Evolutionary conservation across 2,797 vertebrate genomes (phyloP), one percentile per base, ranked within the genome.

Genomic region (Poecile montanus): DNA sequence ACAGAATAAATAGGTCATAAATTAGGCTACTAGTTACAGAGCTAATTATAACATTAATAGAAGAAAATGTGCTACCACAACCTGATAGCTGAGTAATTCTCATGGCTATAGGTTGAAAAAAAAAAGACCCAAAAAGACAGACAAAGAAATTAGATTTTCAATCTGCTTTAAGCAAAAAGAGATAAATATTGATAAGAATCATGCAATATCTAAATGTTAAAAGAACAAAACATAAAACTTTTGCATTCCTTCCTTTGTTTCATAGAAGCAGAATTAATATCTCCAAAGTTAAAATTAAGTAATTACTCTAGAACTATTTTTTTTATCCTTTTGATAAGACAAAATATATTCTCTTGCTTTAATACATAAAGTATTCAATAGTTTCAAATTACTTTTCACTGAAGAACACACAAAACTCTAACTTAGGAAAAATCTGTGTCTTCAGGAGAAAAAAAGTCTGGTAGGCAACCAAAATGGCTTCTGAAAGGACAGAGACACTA

Each of bases 1-100:
- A 63, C 20, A 89, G 57, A 95, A 76, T 71, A 83, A 85, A 92
- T 82, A 80, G 48, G 29, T 74, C 67, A 89, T 79, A 94, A 95
- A 63, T 71, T 22, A 79, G 45, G 18, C 23, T 76, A 87, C 74
- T 91, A 63, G 85, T 86, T 88, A 60, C 29, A 66, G 61, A 78
- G 47, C 32, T 86, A 95, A 94, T 94, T 94, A 90, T 63, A 84
- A 84, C 9, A 32, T 62, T 75, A 68, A 88, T 22, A 51, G 78
- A 92, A 83, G 58, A 63, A 47, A 50, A 45, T 58, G 22, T 75
- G 19, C 42, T 71, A 80, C 58, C 11, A 14, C 17, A 66, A 29
- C 47, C n/a, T 54, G 19, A 48, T 22, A 89, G 47, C 11, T 77
- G 14, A 72, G 29, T 50, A 72, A 75, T 75, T 86, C 40, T 84